A percentile compares a stretch with the other conserved stretches of the same genome.
Conservation (phyloP, 2,888 invertebrate species). For the Sabellastarte sp. region DNA sequence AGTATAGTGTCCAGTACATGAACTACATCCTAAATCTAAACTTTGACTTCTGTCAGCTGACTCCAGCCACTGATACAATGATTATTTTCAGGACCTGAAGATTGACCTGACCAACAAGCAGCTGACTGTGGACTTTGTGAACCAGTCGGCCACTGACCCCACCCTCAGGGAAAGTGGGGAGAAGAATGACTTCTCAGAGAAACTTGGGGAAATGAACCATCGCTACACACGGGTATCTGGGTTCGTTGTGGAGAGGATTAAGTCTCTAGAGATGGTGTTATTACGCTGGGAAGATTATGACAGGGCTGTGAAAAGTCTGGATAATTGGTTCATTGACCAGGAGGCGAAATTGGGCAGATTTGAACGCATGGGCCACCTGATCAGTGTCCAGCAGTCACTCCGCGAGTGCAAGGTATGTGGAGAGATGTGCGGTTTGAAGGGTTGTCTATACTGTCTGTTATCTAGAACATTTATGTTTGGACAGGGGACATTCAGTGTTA, state of each 20-base stretch:
- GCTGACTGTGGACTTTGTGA: slow-evolving; percentile 54
- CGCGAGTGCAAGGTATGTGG: slow-evolving; percentile 52
- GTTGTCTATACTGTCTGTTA: too few relatives aligned
- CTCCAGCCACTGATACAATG: not conserved
- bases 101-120: slow-evolving; percentile 51
- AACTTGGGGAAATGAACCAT: slow-evolving; percentile 44
- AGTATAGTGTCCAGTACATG: too few relatives aligned
- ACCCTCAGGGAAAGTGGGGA: slow-evolving; percentile 32
- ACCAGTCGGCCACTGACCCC: slow-evolving; percentile 35
- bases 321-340: slow-evolving; percentile 48
- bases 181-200: slow-evolving; percentile 47
- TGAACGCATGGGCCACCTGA: slow-evolving; percentile 46
- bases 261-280: slow-evolving; percentile 29
- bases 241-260: slow-evolving; percentile 40
- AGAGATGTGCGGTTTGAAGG: too few relatives aligned
- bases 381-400: slow-evolving; percentile 48
- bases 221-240: slow-evolving; percentile 42
- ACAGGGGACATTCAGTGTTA: too few relatives aligned
- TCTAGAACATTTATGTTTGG: too few relatives aligned
- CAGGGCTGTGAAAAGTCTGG: slow-evolving; percentile 34
- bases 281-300: slow-evolving; percentile 51
- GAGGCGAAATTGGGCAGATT: slow-evolving; percentile 45
- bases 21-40: too few relatives aligned
- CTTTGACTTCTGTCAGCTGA: too few relatives aligned
- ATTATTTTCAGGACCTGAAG: slow-evolving; percentile 43